Evolutionary conservation across 1,140 invertebrate species (phyloP).

Genomic region (Riptortus pedestris): DNA sequence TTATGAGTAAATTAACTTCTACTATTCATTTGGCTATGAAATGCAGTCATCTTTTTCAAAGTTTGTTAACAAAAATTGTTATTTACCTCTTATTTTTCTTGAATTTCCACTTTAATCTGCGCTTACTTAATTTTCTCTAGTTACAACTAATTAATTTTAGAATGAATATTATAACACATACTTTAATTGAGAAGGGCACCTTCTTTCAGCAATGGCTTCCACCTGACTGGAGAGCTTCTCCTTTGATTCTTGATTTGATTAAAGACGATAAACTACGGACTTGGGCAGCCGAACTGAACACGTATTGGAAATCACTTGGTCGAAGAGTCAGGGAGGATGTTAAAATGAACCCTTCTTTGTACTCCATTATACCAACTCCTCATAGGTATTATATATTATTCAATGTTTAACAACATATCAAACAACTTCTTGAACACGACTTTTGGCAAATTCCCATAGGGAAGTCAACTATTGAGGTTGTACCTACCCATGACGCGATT

Average conservation of each 20-base stretch:
- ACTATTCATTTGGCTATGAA: too few species aligned
- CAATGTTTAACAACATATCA: background rate
- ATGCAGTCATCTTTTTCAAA: too few species aligned
- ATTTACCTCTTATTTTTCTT: background rate
- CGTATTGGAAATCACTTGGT: constrained; percentile 72
- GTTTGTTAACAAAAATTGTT: background rate
- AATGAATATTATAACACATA: too few species aligned
- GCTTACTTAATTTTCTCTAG: background rate
- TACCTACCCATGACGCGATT: too few species aligned
- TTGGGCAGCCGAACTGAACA: constrained; percentile 57
- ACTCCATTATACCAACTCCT: constrained; percentile 79
- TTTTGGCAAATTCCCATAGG: too few species aligned
- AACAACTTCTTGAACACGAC: too few species aligned
- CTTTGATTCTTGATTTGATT: constrained; percentile 53
- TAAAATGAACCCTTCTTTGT: constrained; percentile 52
- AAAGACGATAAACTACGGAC: constrained; percentile 53
- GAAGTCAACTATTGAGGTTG: too few species aligned
- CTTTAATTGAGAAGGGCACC: too few species aligned
- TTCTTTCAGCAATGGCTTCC: constrained; percentile 62
- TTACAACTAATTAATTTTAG: background rate
- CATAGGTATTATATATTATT: constrained; percentile 41
- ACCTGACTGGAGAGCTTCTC: constrained; percentile 59
- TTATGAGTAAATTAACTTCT: too few species aligned
- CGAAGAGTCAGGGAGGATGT: constrained; percentile 75
- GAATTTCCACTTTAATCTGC: background rate